These are phyloP conservation scores for Agonopterix subpropinquella DNA, from an alignment of 2,888 invertebrate species.

Conservation along the genomic window DNA sequence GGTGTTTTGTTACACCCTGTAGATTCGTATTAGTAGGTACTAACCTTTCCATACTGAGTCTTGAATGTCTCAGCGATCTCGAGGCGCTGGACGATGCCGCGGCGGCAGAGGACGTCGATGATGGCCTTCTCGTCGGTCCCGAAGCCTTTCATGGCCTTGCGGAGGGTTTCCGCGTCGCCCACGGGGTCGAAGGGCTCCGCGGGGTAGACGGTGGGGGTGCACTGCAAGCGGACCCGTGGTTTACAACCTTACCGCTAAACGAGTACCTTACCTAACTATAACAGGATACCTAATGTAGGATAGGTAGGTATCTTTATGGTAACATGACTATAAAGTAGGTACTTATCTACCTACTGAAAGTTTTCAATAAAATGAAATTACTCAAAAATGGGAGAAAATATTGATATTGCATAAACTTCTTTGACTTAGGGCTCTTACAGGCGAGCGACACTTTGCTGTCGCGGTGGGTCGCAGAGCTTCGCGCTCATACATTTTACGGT, in stretches of 20 bases:
- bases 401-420: too few species aligned
- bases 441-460: too few species aligned
- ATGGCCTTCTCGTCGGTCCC: conserved; percentile 95
- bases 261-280: neutral
- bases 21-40: conserved; percentile 13
- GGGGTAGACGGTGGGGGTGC: conserved; percentile 91
- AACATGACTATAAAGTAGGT: neutral
- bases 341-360: too few species aligned
- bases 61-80: conserved; percentile 95
- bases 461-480: too few species aligned
- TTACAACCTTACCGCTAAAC: too few species aligned
- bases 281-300: too few species aligned
- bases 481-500: too few species aligned
- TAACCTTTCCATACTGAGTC: conserved; percentile 91
- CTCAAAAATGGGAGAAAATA: too few species aligned
- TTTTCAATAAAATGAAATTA: too few species aligned
- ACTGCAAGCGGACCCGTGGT: conserved; percentile 61
- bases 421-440: too few species aligned
- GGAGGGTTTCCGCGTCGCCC: conserved; percentile 87
- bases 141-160: conserved; percentile 95
- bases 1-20: too few species aligned
- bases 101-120: conserved; percentile 90
- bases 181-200: conserved; percentile 91
- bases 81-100: conserved; percentile 92
- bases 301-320: neutral